Percentiles rank a stretch among this genome's conserved stretches.
Evolutionary conservation across 1,140 invertebrate genomes (phyloP).

Genomic region (Sycophaga agraensis): DNA sequence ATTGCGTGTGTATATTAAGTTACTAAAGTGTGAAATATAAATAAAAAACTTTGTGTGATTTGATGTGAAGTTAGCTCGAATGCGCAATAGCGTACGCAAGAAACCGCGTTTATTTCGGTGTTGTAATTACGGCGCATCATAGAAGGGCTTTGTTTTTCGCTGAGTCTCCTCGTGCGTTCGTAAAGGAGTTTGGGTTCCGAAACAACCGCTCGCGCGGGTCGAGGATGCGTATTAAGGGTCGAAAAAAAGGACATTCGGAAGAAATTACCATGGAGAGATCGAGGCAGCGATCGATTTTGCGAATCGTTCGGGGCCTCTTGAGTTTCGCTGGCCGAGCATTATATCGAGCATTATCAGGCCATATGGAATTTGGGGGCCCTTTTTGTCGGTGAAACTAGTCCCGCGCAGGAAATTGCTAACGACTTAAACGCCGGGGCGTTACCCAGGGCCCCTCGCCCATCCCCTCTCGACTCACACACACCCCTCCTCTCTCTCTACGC

Average conservation of each 20-base stretch:
- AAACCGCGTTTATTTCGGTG: too few relatives aligned
- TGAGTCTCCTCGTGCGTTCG: too few relatives aligned
- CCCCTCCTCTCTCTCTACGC: not conserved
- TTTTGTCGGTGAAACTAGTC: slow-evolving; percentile 44
- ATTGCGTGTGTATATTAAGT: too few relatives aligned
- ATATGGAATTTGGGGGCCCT: slow-evolving; percentile 56
- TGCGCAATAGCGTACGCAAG: too few relatives aligned
- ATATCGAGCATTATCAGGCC: slow-evolving; percentile 47
- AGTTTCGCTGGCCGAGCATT: not conserved
- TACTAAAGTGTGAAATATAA: too few relatives aligned
- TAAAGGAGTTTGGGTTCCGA: not conserved
- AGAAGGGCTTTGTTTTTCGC: too few relatives aligned
- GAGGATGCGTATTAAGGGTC: slow-evolving; percentile 4
- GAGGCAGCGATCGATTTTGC: slow-evolving; percentile 36
- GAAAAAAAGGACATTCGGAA: slow-evolving; percentile 26
- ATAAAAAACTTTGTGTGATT: too few relatives aligned
- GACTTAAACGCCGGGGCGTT: slow-evolving; percentile 57
- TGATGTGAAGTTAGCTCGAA: too few relatives aligned
- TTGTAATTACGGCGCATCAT: too few relatives aligned
- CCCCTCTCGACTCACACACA: not conserved
- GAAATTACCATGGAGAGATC: slow-evolving; percentile 37
- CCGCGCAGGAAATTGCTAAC: slow-evolving; percentile 59
- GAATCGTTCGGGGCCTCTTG: slow-evolving; percentile 14
- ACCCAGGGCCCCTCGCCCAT: slow-evolving; percentile 8
- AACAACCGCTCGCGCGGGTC: not conserved